phyloP scores from a whole-genome alignment of 2,113 vertebrate species.

The Misgurnus anguillicaudatus region DNA sequence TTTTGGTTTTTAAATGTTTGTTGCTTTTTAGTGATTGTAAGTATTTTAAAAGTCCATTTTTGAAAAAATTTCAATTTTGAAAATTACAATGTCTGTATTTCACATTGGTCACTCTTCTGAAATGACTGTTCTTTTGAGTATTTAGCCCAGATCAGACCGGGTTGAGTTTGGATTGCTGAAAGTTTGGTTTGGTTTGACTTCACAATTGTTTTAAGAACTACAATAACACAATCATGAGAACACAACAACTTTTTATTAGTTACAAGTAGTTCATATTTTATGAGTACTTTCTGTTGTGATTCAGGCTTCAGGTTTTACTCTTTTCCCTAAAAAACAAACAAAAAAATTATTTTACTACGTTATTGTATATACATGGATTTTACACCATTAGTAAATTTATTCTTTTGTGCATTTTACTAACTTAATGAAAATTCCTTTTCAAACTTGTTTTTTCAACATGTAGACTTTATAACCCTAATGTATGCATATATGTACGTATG shows the following conservation, averaged over 20 bases:
- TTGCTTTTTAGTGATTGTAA: slow-evolving; percentile 24
- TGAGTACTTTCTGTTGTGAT: neutral
- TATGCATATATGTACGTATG: neutral
- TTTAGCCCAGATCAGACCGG: neutral
- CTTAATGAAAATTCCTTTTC: no score
- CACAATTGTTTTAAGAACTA: no score
- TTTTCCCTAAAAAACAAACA: slow-evolving; percentile 18
- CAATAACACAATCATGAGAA: neutral
- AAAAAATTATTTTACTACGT: neutral
- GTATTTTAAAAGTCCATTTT: neutral
- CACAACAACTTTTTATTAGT: slow-evolving; percentile 26
- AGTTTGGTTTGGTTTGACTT: neutral
- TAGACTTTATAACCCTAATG: no score
- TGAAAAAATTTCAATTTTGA: neutral
- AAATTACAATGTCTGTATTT: neutral
- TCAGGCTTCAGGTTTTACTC: slow-evolving; percentile 15
- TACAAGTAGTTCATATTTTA: no score
- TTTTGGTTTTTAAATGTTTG: slow-evolving; percentile 28
- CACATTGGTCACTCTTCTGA: neutral
- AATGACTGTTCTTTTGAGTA: neutral
- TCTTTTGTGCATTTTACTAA: no score
- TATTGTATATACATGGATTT: no score
- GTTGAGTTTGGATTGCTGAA: neutral
- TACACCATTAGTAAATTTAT: no score
- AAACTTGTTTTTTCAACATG: neutral